These are phyloP conservation scores for Cheilosia vernalis DNA, from an alignment of 2,888 invertebrate species.

Conservation along the genomic window DNA sequence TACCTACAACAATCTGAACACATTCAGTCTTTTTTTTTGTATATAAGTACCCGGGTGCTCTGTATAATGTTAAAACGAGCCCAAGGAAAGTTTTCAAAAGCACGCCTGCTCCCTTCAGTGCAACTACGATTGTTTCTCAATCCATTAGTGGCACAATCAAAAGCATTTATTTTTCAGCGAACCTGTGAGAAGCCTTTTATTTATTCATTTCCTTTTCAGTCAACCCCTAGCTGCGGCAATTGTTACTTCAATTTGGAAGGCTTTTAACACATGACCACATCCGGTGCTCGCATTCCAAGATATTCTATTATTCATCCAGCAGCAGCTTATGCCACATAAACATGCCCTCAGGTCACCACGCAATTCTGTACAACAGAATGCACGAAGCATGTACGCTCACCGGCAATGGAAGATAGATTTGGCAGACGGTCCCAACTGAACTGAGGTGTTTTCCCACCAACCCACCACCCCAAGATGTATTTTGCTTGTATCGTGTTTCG, in stretches of 20 bases:
- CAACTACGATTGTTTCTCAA: no score
- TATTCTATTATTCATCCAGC: slow-evolving; percentile 49
- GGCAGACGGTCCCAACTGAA: no score
- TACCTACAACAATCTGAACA: no score
- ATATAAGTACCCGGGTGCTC: no score
- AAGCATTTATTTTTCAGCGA: not conserved
- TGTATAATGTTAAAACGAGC: no score
- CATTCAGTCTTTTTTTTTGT: no score
- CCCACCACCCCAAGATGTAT: no score
- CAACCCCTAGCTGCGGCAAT: slow-evolving; percentile 5
- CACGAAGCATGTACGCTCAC: not conserved
- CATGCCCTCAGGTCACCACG: slow-evolving; percentile 16
- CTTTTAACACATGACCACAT: slow-evolving; percentile 7
- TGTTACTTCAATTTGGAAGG: slow-evolving; percentile 8
- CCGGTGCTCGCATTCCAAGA: slow-evolving; percentile 30
- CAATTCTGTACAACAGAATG: slow-evolving; percentile 17
- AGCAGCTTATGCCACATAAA: not conserved
- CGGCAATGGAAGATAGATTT: no score
- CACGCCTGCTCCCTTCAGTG: no score
- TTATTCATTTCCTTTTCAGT: slow-evolving; percentile 33
- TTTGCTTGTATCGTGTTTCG: no score
- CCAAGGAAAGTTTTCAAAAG: no score
- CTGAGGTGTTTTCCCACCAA: no score
- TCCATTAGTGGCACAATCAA: not conserved
- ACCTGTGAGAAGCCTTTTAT: slow-evolving; percentile 1